A percentile compares a stretch with the other conserved stretches of the same genome.
Evolutionary conservation across 2,888 invertebrate genomes (phyloP).

Genomic region (Eupithecia subfuscata): DNA sequence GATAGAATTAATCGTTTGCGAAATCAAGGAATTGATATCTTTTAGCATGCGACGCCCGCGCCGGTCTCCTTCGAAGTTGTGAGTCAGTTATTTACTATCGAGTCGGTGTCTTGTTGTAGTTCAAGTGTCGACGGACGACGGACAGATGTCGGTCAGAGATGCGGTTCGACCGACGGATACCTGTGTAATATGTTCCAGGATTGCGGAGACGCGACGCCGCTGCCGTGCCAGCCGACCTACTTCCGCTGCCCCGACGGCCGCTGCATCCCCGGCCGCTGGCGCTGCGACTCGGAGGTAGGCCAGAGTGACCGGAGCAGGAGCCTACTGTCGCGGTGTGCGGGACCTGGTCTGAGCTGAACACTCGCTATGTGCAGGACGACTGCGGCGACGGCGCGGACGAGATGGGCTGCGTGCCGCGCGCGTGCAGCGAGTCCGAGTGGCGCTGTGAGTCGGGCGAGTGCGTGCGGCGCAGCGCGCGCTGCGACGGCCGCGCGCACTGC

Average conservation of each 20-base stretch:
- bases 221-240: constrained; percentile 90
- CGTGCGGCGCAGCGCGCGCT: constrained; percentile 78
- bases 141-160: background rate
- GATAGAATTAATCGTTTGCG: too few relatives aligned
- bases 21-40: too few relatives aligned
- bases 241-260: constrained; percentile 88
- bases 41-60: too few relatives aligned
- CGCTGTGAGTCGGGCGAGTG: constrained; percentile 85
- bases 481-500: constrained; percentile 77
- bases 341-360: background rate
- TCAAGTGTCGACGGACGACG: too few relatives aligned
- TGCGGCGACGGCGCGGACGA: constrained; percentile 93
- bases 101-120: too few relatives aligned
- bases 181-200: constrained; percentile 44
- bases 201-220: constrained; percentile 69
- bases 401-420: constrained; percentile 86
- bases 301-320: too few relatives aligned
- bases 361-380: constrained; percentile 78
- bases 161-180: constrained; percentile 48
- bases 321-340: background rate
- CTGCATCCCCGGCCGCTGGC: constrained; percentile 90
- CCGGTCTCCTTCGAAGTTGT: too few relatives aligned
- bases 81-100: too few relatives aligned
- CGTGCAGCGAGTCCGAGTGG: constrained; percentile 90
- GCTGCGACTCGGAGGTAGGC: constrained; percentile 85